Conservation (phyloP, 2,113 vertebrate genomes). For the Apus apus region DNA sequence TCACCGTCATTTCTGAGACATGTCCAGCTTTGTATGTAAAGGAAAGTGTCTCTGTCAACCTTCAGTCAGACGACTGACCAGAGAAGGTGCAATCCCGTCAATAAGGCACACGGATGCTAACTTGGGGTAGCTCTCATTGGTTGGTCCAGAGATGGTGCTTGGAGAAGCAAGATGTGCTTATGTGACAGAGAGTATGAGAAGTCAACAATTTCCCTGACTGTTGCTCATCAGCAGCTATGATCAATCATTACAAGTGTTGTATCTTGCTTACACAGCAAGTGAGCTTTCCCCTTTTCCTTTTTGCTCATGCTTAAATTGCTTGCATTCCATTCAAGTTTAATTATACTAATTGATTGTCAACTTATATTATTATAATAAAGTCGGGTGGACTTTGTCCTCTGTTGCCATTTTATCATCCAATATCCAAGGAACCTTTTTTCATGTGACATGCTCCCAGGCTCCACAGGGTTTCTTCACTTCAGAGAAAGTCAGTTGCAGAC, state of each 20-base stretch:
- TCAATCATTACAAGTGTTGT: background rate
- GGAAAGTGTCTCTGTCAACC: background rate
- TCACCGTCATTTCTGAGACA: background rate
- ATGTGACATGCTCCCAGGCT: background rate
- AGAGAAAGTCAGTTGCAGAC: background rate
- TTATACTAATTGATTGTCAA: background rate
- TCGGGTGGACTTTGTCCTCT: background rate
- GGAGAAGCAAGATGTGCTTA: background rate
- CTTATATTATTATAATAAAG: background rate
- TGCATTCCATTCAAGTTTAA: background rate
- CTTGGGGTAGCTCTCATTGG: background rate
- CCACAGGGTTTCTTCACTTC: background rate
- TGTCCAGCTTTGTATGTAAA: background rate
- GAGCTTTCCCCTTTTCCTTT: background rate
- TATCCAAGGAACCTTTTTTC: background rate
- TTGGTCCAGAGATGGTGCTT: background rate
- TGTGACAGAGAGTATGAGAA: background rate
- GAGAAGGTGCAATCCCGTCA: background rate
- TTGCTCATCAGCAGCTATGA: background rate
- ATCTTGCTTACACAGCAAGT: background rate
- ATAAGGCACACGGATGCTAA: too few species aligned
- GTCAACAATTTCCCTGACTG: background rate
- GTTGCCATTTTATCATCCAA: background rate
- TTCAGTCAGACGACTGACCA: background rate
- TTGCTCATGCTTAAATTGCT: background rate